Base-by-base conservation (phyloP, 2,113 vertebrate species). In the Amblyopsis rosae region DNA sequence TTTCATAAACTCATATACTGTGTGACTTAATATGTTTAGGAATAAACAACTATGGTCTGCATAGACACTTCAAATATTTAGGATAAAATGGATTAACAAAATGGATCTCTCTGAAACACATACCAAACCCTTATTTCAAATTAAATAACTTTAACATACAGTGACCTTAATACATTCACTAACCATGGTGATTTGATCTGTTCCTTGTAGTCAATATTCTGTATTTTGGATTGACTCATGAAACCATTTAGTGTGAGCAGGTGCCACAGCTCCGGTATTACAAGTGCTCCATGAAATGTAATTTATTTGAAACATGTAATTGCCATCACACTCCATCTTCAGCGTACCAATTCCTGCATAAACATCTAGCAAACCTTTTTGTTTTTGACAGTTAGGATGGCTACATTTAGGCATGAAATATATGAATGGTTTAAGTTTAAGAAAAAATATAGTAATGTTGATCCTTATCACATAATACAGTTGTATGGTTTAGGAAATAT, bases 121-220 rank as follows among this genome's bases (percentile, higher is more conserved):
- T 72, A 72, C 63, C 61, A 80, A 76, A 58, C 53, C 54, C 70
- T 41, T 11, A 41, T n/a, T 11, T 66, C 66, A 13, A 67, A 55
- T 73, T 49, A 17, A 65, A 75, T 66, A 17, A 74, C 45, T 32
- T 32, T 54, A 65, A 69, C 69, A 63, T 64, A 67, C 67, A 5
- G 70, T 79, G 83, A 86, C 84, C 82, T 86, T 89, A 85, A 85
- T 85, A 79, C 56, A 59, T 74, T 17, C 56, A 10, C 85, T 90
- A 81, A 86, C 87, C 85, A 91, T 90, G 85, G 87, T 57, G 76
- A 88, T 77, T 45, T 72, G 64, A 67, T 79, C 62, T 75, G 69
- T 73, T 87, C 79, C 77, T 77, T 77, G 70, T 79, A 69, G 72
- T 80, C 68, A 66, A 69, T 54, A 12, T 67, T 61, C 62, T 61